Percentiles rank a stretch among this genome's conserved stretches.
Evolutionary conservation across 2,113 vertebrate species (phyloP).

Genomic region (Microcebus ravelobensis): DNA sequence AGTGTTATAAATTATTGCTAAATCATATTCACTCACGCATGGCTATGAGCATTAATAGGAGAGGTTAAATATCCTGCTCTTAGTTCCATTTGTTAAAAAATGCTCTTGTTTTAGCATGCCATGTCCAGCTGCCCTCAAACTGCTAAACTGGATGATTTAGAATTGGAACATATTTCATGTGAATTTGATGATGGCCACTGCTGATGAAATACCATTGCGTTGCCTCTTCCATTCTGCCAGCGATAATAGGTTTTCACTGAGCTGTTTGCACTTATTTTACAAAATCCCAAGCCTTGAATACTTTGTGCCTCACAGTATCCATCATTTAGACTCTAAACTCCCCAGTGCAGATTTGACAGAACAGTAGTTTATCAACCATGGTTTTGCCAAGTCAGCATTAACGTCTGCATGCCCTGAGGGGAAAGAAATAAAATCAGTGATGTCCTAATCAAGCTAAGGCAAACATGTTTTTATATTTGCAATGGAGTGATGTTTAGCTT

Average conservation of each 20-base stretch:
- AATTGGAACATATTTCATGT: constrained; percentile 64
- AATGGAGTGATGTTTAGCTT: neutral
- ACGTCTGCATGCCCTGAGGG: neutral
- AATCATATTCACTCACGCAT: constrained; percentile 74
- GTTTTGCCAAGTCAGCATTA: constrained; percentile 59
- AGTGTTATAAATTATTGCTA: constrained; percentile 82
- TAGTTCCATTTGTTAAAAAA: constrained; percentile 81
- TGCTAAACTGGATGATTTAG: constrained; percentile 53
- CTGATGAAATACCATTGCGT: constrained; percentile 62
- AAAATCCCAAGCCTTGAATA: constrained; percentile 75
- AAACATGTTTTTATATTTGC: neutral
- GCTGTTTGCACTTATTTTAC: constrained; percentile 76
- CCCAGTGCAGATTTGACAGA: constrained; percentile 41
- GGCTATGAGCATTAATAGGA: constrained; percentile 80
- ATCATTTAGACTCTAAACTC: constrained; percentile 71
- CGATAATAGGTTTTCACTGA: constrained; percentile 55
- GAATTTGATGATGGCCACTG: constrained; percentile 66
- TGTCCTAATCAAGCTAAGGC: constrained; percentile 45
- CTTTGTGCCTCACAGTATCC: constrained; percentile 66
- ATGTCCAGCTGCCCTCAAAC: constrained; percentile 61
- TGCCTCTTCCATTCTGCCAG: constrained; percentile 36
- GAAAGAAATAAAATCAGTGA: neutral
- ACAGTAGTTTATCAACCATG: constrained; percentile 68
- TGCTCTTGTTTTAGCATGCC: constrained; percentile 75
- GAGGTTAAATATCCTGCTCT: constrained; percentile 80